Evolutionary conservation across 2,797 vertebrate genomes (phyloP).

Genomic region (Poecilia picta): DNA sequence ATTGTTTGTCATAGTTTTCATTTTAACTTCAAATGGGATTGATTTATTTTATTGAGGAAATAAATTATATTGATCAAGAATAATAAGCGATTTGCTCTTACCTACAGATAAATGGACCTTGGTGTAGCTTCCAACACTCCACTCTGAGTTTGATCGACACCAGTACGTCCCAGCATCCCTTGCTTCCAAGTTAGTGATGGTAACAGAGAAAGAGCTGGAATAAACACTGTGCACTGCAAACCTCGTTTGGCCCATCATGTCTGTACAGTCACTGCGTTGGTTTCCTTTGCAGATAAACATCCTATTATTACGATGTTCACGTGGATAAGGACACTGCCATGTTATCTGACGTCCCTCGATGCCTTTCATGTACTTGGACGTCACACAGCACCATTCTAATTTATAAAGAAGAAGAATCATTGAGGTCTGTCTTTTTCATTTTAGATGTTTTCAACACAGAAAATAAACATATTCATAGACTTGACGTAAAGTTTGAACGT

Average conservation of each 20-base stretch:
- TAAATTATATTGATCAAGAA: neutral
- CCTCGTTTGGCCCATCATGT: conserved; percentile 3
- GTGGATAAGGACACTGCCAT: conserved; percentile 42
- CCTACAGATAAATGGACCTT: conserved; percentile 34
- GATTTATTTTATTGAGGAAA: neutral
- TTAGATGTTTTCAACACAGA: neutral
- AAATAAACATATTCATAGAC: neutral
- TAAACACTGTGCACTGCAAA: conserved; percentile 34
- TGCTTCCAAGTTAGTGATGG: conserved; percentile 30
- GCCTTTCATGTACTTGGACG: neutral
- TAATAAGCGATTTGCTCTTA: neutral
- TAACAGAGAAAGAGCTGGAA: conserved; percentile 46
- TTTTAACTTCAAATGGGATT: neutral
- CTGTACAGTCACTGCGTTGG: conserved; percentile 9
- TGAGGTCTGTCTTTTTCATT: neutral
- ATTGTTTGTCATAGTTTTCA: too few relatives aligned
- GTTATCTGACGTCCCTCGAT: neutral
- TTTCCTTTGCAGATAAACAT: conserved; percentile 59
- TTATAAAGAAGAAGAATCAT: neutral
- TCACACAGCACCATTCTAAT: conserved; percentile 50
- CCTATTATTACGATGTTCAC: conserved; percentile 18
- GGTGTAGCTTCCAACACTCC: conserved; percentile 18
- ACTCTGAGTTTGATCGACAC: conserved; percentile 48
- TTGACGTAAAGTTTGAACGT: neutral
- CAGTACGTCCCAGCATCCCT: conserved; percentile 60